Percentiles rank a stretch among this genome's conserved stretches.
phyloP scores from a whole-genome alignment of 2,888 invertebrate species.

The Lochmaea crataegi region DNA sequence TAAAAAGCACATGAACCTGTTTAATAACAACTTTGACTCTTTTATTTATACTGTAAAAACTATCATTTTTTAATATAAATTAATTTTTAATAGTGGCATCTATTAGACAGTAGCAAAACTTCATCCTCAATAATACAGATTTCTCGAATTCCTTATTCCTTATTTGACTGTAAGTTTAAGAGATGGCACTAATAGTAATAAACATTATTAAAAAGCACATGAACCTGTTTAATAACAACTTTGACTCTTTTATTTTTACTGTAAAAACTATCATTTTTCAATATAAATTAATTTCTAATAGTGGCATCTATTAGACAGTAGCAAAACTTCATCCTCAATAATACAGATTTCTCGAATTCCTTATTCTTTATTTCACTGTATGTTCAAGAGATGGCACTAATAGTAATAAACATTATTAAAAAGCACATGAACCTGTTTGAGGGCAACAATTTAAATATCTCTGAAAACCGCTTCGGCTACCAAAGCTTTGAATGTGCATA shows the following conservation, averaged over 20 bases:
- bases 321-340: neutral
- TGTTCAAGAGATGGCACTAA: slow-evolving; percentile 21
- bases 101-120: too few species aligned
- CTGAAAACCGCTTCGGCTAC: slow-evolving; percentile 46
- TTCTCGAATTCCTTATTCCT: neutral
- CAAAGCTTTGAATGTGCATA: slow-evolving; percentile 47
- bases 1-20: too few species aligned
- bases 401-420: neutral
- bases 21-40: too few species aligned
- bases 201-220: slow-evolving; percentile 25
- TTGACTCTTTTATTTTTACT: too few species aligned
- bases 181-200: slow-evolving; percentile 21
- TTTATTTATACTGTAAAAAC: too few species aligned
- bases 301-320: slow-evolving; percentile 6
- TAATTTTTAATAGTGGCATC: too few species aligned
- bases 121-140: too few species aligned
- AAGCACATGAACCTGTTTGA: slow-evolving; percentile 51
- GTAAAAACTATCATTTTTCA: too few species aligned
- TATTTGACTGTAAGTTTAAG: too few species aligned
- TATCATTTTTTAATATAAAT: too few species aligned
- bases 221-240: slow-evolving; percentile 55
- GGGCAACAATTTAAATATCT: slow-evolving; percentile 50
- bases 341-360: neutral
- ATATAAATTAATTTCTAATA: too few species aligned
- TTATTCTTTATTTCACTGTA: too few species aligned